Percentiles rank a stretch among this genome's conserved stretches.
phyloP scores from a whole-genome alignment of 2,888 invertebrate genomes.

The Callinectes sapidus region DNA sequence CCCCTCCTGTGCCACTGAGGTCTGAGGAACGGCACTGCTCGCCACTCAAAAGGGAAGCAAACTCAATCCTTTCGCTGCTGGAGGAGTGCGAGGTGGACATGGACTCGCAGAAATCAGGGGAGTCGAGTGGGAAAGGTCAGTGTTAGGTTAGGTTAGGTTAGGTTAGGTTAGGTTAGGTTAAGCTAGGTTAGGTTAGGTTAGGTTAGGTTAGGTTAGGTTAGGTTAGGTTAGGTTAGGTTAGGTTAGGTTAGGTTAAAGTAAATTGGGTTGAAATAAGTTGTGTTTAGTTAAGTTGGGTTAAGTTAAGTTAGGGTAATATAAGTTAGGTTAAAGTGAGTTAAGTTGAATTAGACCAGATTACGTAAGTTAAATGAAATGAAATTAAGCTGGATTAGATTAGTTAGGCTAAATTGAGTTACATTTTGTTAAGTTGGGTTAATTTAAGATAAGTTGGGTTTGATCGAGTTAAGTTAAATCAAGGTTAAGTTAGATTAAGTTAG shows the following conservation, averaged over 20 bases:
- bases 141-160: too few species aligned
- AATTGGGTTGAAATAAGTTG: background rate
- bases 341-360: background rate
- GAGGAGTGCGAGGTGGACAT: background rate
- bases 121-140: slow-evolving; percentile 37
- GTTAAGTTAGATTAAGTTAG: background rate
- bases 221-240: background rate
- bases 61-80: background rate
- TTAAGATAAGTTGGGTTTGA: too few species aligned
- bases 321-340: background rate
- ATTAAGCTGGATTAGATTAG: too few species aligned
- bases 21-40: background rate
- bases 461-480: background rate
- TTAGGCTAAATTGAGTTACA: too few species aligned
- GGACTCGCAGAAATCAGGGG: slow-evolving; percentile 26
- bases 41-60: background rate
- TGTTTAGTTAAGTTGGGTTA: background rate
- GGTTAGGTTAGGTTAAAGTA: background rate
- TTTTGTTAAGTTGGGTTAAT: too few species aligned
- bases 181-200: too few species aligned
- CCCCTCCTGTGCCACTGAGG: background rate
- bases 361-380: too few species aligned
- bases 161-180: too few species aligned
- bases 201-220: background rate
- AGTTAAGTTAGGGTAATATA: background rate